Conservation (phyloP, 2,888 invertebrate species). For the Drosophila parthenogenetica region DNA sequence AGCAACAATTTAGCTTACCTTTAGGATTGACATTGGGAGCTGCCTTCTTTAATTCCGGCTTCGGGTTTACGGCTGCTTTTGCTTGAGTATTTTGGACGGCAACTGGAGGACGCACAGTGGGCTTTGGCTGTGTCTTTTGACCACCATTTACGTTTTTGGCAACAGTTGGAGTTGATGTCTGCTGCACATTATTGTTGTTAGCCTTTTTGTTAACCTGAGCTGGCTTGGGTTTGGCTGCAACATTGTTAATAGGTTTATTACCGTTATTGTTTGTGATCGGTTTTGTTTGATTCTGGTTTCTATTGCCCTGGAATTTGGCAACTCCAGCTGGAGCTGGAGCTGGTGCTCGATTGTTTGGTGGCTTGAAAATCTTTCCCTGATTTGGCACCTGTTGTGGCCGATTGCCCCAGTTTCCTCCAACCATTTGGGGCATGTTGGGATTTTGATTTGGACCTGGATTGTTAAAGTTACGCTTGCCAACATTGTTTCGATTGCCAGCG, state of each 20-base stretch:
- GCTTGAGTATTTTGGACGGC: conserved; percentile 41
- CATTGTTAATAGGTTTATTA: conserved; percentile 3
- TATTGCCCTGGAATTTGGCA: conserved; percentile 22
- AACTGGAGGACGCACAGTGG: conserved; percentile 14
- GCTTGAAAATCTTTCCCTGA: conserved; percentile 13
- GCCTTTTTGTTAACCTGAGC: conserved; percentile 11
- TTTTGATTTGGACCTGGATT: conserved; percentile 13
- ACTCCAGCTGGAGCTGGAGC: neutral
- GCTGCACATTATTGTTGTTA: conserved; percentile 21
- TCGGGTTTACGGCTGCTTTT: conserved; percentile 23
- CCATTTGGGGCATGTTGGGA: neutral
- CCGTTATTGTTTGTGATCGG: conserved; percentile 6
- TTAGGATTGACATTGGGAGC: conserved; percentile 17
- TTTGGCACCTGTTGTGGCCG: conserved; percentile 2
- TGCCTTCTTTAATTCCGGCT: conserved; percentile 28
- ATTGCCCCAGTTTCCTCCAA: conserved; percentile 23
- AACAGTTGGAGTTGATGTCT: conserved; percentile 13
- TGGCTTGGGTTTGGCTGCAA: neutral
- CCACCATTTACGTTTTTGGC: conserved; percentile 31
- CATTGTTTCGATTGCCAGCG: conserved; percentile 16
- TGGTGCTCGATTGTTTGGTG: conserved; percentile 18
- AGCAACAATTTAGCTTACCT: conserved; percentile 17
- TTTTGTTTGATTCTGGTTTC: conserved; percentile 17
- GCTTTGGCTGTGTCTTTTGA: conserved; percentile 27
- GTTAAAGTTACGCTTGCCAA: conserved; percentile 7